These are phyloP conservation scores for Saturnia japonica DNA, from an alignment of 2,888 invertebrate genomes.

Conservation along the genomic window DNA sequence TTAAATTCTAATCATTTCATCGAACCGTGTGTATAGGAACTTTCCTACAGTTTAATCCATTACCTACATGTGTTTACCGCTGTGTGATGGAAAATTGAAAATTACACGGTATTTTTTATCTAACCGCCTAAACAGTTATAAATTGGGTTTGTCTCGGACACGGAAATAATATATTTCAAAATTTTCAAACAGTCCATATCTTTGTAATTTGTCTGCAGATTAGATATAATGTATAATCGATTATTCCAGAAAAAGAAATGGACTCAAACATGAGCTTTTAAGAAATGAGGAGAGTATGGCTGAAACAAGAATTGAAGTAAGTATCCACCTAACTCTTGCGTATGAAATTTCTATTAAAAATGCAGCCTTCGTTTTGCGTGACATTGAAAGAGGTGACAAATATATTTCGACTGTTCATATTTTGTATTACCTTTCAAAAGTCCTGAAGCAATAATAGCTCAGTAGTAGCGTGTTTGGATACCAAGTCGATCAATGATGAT, in stretches of 20 bases:
- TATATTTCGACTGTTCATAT: too few species aligned
- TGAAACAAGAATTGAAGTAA: slow-evolving; percentile 75
- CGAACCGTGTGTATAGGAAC: neutral
- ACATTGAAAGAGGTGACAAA: neutral
- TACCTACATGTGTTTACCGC: neutral
- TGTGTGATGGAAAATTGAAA: neutral
- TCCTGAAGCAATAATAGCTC: too few species aligned
- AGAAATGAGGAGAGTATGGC: slow-evolving; percentile 72
- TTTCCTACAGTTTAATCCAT: too few species aligned
- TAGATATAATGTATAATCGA: slow-evolving; percentile 24
- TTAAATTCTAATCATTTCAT: neutral
- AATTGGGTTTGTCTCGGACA: neutral
- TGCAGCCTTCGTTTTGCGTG: neutral
- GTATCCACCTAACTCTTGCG: slow-evolving; percentile 19
- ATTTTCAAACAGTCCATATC: neutral
- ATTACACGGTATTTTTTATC: neutral
- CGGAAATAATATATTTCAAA: too few species aligned
- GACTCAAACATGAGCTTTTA: slow-evolving; percentile 72
- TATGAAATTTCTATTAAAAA: neutral
- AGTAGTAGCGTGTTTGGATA: too few species aligned
- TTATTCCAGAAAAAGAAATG: slow-evolving; percentile 69
- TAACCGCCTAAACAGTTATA: neutral
- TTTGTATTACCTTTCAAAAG: too few species aligned
- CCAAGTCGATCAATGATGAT: too few species aligned
- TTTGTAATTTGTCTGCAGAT: neutral